Conservation (phyloP, 2,113 vertebrate genomes). For the Vanacampus margaritifer region DNA sequence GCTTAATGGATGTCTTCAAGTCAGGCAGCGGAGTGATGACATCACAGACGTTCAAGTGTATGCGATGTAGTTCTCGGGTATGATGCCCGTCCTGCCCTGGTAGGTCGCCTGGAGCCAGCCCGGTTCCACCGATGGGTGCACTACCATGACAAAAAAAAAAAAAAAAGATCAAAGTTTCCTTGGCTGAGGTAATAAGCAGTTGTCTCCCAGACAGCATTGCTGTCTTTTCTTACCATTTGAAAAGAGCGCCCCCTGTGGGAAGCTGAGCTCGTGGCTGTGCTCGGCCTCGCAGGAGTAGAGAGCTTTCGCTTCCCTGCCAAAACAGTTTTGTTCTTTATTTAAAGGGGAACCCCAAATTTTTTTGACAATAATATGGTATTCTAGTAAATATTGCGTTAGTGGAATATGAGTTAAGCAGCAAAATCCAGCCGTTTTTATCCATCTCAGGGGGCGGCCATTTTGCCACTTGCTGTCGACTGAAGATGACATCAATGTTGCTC, state of each 20-base stretch:
- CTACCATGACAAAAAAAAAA: constrained; percentile 65
- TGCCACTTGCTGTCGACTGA: too few relatives aligned
- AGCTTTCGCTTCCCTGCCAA: constrained; percentile 88
- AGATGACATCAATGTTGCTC: too few relatives aligned
- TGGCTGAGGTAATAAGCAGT: background rate
- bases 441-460: background rate
- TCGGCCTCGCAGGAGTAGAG: constrained; percentile 96
- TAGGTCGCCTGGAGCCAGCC: constrained; percentile 97
- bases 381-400: too few relatives aligned
- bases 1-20: background rate
- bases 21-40: constrained; percentile 11
- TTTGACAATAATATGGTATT: too few relatives aligned
- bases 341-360: too few relatives aligned
- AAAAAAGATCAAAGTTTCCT: background rate
- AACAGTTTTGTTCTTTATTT: background rate
- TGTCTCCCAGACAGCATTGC: too few relatives aligned
- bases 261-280: constrained; percentile 93
- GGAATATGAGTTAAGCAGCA: too few relatives aligned
- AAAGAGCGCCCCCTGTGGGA: constrained; percentile 93
- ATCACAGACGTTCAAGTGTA: constrained; percentile 54
- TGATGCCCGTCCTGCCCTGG: constrained; percentile 90
- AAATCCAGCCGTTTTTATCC: background rate
- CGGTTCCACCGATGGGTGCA: constrained; percentile 93
- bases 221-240: constrained; percentile 80
- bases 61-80: constrained; percentile 94